Conservation (phyloP, 2,888 invertebrate species). For the Rotaria sp. region DNA sequence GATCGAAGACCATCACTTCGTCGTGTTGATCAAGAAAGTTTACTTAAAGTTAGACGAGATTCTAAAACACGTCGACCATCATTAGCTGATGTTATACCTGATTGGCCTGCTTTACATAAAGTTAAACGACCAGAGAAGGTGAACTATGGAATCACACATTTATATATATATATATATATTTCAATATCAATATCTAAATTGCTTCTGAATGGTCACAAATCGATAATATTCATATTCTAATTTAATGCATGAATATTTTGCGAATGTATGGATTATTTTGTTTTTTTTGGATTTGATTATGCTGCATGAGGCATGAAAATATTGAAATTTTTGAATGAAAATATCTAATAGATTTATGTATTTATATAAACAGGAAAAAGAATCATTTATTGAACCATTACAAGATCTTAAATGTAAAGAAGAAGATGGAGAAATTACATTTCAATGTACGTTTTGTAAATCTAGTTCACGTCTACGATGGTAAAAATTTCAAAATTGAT, state of each 20-base stretch:
- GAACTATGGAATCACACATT: neutral
- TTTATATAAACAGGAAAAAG: slow-evolving; percentile 45
- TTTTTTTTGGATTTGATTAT: neutral
- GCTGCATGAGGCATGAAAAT: neutral
- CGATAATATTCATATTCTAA: neutral
- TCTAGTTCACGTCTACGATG: slow-evolving; percentile 64
- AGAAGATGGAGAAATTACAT: slow-evolving; percentile 88
- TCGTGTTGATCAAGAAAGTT: slow-evolving; percentile 38
- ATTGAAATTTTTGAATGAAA: neutral
- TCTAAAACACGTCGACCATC: slow-evolving; percentile 39
- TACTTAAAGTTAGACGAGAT: slow-evolving; percentile 39
- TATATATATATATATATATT: neutral
- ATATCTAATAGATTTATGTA: neutral
- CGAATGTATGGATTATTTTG: no score
- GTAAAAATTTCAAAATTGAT: slow-evolving; percentile 40
- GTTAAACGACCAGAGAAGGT: slow-evolving; percentile 37
- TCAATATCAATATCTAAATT: slow-evolving; percentile 13
- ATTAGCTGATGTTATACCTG: slow-evolving; percentile 39
- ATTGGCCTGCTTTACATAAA: slow-evolving; percentile 41
- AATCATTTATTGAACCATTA: slow-evolving; percentile 76
- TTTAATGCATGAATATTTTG: neutral
- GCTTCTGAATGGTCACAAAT: neutral
- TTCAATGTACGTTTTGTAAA: slow-evolving; percentile 89
- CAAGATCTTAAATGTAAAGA: slow-evolving; percentile 88
- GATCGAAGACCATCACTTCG: slow-evolving; percentile 37